phyloP scores from a whole-genome alignment of 2,797 vertebrate species.

The Sarcoramphus papa region DNA sequence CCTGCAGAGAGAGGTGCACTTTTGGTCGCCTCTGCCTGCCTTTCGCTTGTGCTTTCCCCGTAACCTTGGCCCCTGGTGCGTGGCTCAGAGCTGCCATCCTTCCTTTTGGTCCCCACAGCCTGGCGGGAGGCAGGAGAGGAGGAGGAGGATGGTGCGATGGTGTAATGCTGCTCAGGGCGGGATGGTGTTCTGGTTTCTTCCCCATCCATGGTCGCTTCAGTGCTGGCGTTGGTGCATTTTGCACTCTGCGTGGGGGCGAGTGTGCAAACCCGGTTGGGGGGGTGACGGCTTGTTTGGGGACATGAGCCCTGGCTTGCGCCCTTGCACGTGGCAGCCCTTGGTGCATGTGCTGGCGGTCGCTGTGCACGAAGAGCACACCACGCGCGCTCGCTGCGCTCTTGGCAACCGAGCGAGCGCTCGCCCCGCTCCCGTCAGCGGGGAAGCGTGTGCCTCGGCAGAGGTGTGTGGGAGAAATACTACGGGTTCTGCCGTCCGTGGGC shows the following conservation, averaged over 20 bases:
- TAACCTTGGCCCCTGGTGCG: not conserved
- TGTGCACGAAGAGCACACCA: fast-evolving
- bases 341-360: fast-evolving
- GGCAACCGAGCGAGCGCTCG: not conserved
- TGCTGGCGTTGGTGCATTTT: fast-evolving
- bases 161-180: fast-evolving
- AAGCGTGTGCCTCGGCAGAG: not conserved
- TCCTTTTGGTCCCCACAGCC: fast-evolving
- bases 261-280: fast-evolving
- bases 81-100: not conserved
- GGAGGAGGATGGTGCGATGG: not conserved
- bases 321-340: not conserved
- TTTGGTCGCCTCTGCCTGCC: not conserved
- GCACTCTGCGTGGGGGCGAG: fast-evolving
- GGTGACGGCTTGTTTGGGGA: not conserved
- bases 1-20: fast-evolving
- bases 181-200: not conserved
- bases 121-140: not conserved
- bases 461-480: not conserved
- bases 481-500: not conserved
- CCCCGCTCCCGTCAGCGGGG: not conserved
- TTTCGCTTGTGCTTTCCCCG: fast-evolving
- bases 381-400: not conserved
- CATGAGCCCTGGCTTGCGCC: fast-evolving
- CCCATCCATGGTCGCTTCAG: fast-evolving